phyloP scores from a whole-genome alignment of 1,140 invertebrate genomes.

The Chelonus insularis region DNA sequence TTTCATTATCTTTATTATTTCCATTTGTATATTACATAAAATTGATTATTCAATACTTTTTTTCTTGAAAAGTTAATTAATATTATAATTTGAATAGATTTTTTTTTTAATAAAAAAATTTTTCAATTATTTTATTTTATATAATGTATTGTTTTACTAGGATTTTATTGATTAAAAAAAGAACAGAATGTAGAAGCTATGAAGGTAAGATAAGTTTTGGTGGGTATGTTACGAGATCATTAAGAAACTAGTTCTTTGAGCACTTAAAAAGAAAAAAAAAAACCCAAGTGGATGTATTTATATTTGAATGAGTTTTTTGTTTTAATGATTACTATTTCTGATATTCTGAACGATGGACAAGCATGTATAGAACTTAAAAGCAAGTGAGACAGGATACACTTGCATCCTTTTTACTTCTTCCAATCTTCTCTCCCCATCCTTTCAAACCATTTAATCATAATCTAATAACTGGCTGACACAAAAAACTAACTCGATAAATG shows the following conservation, averaged over 20 bases:
- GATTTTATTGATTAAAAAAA: too few species aligned
- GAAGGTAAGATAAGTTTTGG: too few species aligned
- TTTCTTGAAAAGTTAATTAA: too few species aligned
- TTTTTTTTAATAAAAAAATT: not conserved
- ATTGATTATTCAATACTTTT: too few species aligned
- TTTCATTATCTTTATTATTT: not conserved
- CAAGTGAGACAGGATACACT: constrained; percentile 11
- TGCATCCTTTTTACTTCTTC: constrained; percentile 25
- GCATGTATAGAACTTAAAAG: constrained; percentile 10
- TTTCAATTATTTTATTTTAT: too few species aligned
- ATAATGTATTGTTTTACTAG: too few species aligned
- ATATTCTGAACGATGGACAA: not conserved
- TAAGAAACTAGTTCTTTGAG: constrained; percentile 28
- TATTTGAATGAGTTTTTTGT: constrained; percentile 55
- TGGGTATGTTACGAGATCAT: too few species aligned
- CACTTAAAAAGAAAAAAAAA: not conserved
- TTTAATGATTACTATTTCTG: constrained; percentile 50
- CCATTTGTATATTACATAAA: too few species aligned
- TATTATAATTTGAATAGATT: too few species aligned
- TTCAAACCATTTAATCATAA: constrained; percentile 58
- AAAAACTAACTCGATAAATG: constrained; percentile 56
- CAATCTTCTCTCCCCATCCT: constrained; percentile 24
- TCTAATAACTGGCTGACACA: constrained; percentile 60
- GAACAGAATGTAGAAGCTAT: too few species aligned
- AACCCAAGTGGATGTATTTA: constrained; percentile 52